phyloP scores from a whole-genome alignment of 2,113 vertebrate genomes.

The Phyllostomus discolor region DNA sequence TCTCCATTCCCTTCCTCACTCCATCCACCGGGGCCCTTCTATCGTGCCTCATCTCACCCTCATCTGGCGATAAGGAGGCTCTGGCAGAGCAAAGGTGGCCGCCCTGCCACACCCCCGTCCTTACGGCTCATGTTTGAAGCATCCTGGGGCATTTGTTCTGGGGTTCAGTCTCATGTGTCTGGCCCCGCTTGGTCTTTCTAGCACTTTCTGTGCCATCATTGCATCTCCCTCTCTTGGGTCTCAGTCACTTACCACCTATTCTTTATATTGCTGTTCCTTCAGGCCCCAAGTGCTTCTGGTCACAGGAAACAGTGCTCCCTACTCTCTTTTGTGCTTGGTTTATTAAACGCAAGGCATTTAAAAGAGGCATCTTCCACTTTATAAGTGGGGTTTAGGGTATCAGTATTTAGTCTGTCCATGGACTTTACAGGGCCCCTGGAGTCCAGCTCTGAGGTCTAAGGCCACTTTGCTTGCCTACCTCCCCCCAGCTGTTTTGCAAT shows the following conservation, averaged over 20 bases:
- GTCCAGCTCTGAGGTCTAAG: background rate
- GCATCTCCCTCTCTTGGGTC: background rate
- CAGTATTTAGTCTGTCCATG: background rate
- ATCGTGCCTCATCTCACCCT: background rate
- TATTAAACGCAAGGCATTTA: background rate
- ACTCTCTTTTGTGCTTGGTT: background rate
- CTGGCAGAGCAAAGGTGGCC: background rate
- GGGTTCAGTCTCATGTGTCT: background rate
- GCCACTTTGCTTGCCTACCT: background rate
- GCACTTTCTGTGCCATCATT: background rate
- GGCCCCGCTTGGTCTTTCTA: background rate
- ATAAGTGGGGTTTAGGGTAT: background rate
- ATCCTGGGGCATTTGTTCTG: background rate
- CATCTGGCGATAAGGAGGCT: background rate
- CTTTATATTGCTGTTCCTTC: background rate
- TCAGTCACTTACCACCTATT: background rate
- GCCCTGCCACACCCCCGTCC: fast-evolving
- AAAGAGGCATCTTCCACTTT: background rate
- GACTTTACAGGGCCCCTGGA: background rate
- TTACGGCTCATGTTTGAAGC: background rate
- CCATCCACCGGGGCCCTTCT: background rate
- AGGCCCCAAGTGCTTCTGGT: background rate
- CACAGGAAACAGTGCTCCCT: background rate
- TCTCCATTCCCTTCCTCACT: background rate
- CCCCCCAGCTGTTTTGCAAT: background rate